Evolutionary conservation across 1,140 invertebrate species (phyloP), one percentile per base, ranked within the genome.

Genomic region (Vanessa atalanta): DNA sequence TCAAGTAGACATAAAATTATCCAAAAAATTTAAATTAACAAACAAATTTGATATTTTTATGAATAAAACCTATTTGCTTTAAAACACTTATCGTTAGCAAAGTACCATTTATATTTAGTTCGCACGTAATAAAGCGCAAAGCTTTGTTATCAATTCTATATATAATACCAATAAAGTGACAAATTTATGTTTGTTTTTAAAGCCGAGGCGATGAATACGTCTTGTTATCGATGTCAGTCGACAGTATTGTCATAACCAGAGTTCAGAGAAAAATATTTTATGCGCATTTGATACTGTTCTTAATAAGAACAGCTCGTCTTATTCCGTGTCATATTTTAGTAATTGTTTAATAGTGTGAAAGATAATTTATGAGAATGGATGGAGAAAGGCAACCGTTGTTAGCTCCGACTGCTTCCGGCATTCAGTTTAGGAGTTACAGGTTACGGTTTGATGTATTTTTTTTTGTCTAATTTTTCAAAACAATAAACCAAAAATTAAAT

Each of bases 401-500:
- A 13, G 31, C n/a, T 13, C 43, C 43, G 11, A 48, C 15, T 47
- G 47, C 47, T 16, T 65, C 63, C 8, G 47, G 23, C 12, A 8
- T 26, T n/a, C 63, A 43, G n/a, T 23, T 47, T 16, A 16, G 63
- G 16, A 65, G 9, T 15, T 65, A 47, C 63, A 65, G 63, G 63
- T 60, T 31, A 60, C 31, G 7, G 3, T 4, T 37, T 37, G 3
- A 5, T 37, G 3, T 37, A 5, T 7, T 37, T 37, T 3, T 50
- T 50, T 51, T 51, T 51, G 5, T 51, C 5, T 15, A 51, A 14
- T 51, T 4, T 1, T 51, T 51, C 37, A 43, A 43, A 43, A 1
- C 37, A 43, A 43, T 43, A 43, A 43, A 43, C 0, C 37, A 43
- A 43, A 9, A 43, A 43, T 43, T 5, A 5, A 9, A 43, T 5